Conservation (phyloP, 1,140 invertebrate species). For the Penaeus vannamei region DNA sequence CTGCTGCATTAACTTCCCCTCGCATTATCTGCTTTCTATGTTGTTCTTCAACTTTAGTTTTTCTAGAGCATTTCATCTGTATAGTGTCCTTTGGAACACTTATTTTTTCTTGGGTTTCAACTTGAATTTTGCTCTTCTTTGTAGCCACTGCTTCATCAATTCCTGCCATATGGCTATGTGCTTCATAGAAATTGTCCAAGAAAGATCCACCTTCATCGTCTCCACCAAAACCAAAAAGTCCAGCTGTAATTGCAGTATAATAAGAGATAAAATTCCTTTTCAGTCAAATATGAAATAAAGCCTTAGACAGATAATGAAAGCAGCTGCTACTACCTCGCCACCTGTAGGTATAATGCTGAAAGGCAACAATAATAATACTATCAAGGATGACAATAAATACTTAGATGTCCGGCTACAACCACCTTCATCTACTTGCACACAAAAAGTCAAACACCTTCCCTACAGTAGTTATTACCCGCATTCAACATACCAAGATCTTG, state of each 20-base stretch:
- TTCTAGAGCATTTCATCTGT: no score
- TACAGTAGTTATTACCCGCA: background rate
- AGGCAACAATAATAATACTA: no score
- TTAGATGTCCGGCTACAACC: no score
- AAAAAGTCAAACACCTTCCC: background rate
- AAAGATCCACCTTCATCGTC: conserved; percentile 43
- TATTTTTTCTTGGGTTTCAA: background rate
- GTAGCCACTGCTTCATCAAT: background rate
- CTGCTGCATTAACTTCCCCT: no score
- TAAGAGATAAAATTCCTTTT: conserved; percentile 3
- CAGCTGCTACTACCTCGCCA: no score
- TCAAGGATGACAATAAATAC: no score
- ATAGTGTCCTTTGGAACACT: background rate
- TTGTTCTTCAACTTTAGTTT: no score
- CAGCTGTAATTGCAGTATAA: conserved; percentile 28
- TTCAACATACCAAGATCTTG: conserved; percentile 75
- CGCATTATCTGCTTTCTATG: no score
- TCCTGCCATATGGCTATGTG: conserved; percentile 26
- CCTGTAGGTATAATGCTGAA: no score
- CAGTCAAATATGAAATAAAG: background rate
- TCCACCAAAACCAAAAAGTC: conserved; percentile 56
- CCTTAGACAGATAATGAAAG: no score
- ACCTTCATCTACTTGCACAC: no score
- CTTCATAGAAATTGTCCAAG: conserved; percentile 45
- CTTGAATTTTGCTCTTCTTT: background rate